Conservation (phyloP, 1,140 invertebrate species). For the Maconellicoccus hirsutus region DNA sequence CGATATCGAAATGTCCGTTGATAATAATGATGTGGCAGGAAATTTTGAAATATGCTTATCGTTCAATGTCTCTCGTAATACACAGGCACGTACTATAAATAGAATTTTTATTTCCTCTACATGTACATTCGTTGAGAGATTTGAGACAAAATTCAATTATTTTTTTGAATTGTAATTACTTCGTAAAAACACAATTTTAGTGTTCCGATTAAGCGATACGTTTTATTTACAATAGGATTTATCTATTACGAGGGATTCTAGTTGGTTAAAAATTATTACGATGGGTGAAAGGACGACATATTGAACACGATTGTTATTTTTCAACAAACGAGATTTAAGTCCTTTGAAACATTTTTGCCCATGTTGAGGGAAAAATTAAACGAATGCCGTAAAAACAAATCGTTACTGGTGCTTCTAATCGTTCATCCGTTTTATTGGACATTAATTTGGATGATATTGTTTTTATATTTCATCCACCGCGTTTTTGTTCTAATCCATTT, state of each 20-base stretch:
- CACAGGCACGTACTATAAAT: no score
- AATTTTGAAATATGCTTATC: no score
- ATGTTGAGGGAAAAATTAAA: background rate
- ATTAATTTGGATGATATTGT: background rate
- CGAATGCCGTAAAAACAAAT: background rate
- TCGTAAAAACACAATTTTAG: background rate
- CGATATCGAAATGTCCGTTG: no score
- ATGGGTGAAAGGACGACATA: background rate
- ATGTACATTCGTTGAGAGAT: no score
- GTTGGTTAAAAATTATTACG: background rate
- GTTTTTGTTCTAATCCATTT: background rate
- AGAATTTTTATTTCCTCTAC: no score
- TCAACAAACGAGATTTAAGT: background rate
- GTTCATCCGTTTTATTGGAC: background rate
- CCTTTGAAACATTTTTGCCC: background rate
- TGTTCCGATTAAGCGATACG: background rate
- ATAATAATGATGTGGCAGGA: no score
- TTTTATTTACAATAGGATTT: background rate
- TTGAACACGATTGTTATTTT: background rate
- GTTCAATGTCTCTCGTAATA: no score
- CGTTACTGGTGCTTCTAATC: background rate
- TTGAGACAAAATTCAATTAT: background rate
- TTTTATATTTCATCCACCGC: background rate
- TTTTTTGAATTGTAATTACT: background rate
- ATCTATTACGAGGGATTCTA: no score